Base-by-base conservation (phyloP, 1,140 invertebrate genomes). In the Argopecten irradians region DNA sequence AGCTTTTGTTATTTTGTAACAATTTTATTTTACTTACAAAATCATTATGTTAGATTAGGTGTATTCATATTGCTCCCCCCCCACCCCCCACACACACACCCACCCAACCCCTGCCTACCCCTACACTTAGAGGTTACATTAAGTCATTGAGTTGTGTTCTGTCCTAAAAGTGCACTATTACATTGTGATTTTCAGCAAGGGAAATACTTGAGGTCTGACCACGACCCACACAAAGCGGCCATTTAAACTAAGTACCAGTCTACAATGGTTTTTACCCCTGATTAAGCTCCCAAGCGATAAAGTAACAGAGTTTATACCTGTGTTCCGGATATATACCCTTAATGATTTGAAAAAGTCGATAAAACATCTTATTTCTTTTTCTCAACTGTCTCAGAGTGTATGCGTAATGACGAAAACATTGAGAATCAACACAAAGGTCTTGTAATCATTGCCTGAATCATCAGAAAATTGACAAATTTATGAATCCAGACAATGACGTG, bases 361-460 rank as follows among this genome's bases (percentile, higher is more conserved):
- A 71, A 71, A 71, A 71, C 55, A 28, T 28, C 55, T 71, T 71
- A 71, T 71, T 71, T 71, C 55, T 71, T 71, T 71, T 71, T 71
- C 55, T 71, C 55, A 28, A 71, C 55, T 71, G 55, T 71, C 55
- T 71, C n/a, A 11, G 22, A 28, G n/a, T 71, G 28, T 71, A 71
- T n/a, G 16, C 28, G 13, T 71, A 71, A 71, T 71, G 55, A 71
- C 55, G 55, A 71, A n/a, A 71, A 71, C 55, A 71, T 16, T 28
- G 55, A 71, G 55, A 71, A 71, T 28, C 55, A n/a, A 71, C 14
- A 71, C 55, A 71, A 71, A 71, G 55, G 55, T 71, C n/a, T 71
- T 5, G 22, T 71, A 71, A 71, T 71, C 55, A 11, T n/a, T 5
- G 55, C 22, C 5, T 16, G 16, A 71, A 71, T 71, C 22, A n/a